phyloP scores from a whole-genome alignment of 1,140 invertebrate species.

The Penaeus chinensis region DNA sequence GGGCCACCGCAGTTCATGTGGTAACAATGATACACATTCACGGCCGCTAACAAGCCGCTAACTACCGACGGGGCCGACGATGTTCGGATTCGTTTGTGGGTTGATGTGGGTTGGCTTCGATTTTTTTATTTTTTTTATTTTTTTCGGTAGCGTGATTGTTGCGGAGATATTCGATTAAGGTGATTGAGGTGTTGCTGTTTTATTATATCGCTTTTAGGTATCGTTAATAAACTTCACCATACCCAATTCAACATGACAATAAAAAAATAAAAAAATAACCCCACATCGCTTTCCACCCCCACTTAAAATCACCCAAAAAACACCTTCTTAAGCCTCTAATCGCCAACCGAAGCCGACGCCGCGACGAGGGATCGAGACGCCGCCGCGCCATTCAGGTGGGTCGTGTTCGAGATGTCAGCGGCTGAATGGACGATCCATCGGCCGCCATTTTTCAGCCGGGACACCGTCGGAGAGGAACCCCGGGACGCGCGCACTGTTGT shows the following conservation, averaged over 20 bases:
- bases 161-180: too few species aligned
- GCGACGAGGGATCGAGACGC: not conserved
- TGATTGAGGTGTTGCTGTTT: too few species aligned
- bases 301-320: too few species aligned
- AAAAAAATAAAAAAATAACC: too few species aligned
- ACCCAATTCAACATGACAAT: too few species aligned
- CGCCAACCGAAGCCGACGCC: not conserved
- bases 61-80: slow-evolving; percentile 26
- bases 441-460: slow-evolving; percentile 48
- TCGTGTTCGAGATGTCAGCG: slow-evolving; percentile 37
- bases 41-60: slow-evolving; percentile 51
- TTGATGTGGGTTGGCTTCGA: not conserved
- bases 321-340: too few species aligned
- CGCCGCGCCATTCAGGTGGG: slow-evolving; percentile 14
- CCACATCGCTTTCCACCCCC: too few species aligned
- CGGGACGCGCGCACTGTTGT: not conserved
- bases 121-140: not conserved
- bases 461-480: slow-evolving; percentile 24
- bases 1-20: slow-evolving; percentile 21
- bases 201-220: too few species aligned
- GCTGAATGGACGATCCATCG: slow-evolving; percentile 49
- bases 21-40: slow-evolving; percentile 51
- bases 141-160: too few species aligned
- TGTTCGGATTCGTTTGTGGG: too few species aligned
- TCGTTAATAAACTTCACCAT: too few species aligned